These are phyloP conservation scores for Herminia tarsipennalis DNA, from an alignment of 2,888 invertebrate genomes.

Conservation along the genomic window DNA sequence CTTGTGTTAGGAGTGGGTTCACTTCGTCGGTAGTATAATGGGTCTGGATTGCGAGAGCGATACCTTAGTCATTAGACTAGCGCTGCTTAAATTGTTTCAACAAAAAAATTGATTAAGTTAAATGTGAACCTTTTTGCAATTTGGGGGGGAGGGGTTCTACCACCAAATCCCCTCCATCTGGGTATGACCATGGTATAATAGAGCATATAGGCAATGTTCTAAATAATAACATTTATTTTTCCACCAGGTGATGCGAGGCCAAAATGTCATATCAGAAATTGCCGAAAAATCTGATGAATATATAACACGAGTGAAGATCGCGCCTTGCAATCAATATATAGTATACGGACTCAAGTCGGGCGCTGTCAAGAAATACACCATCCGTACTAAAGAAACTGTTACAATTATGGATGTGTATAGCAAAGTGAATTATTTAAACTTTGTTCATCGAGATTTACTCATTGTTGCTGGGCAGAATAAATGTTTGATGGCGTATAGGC, in stretches of 20 bases:
- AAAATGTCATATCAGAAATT: conserved; percentile 74
- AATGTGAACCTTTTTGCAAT: too few species aligned
- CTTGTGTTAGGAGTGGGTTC: too few species aligned
- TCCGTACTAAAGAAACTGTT: conserved; percentile 62
- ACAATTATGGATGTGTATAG: conserved; percentile 74
- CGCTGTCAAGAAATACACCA: conserved; percentile 70
- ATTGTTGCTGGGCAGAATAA: conserved; percentile 74
- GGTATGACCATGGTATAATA: too few species aligned
- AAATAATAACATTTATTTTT: too few species aligned
- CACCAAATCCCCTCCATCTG: too few species aligned
- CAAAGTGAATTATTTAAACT: conserved; percentile 71
- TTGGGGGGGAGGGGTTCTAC: too few species aligned
- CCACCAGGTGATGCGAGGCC: conserved; percentile 76
- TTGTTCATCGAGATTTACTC: conserved; percentile 62
- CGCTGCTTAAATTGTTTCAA: too few species aligned
- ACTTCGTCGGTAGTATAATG: too few species aligned
- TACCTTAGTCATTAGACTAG: too few species aligned
- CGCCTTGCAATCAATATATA: conserved; percentile 80
- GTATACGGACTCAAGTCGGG: conserved; percentile 79
- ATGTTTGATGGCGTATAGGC: conserved; percentile 73
- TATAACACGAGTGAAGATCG: conserved; percentile 77
- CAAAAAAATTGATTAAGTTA: too few species aligned
- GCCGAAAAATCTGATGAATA: conserved; percentile 69
- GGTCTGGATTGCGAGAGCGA: too few species aligned
- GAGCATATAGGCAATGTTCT: too few species aligned